Evolutionary conservation across 2,113 vertebrate species (phyloP), one percentile per base, ranked within the genome.

Genomic region (Hystrix brachyura): DNA sequence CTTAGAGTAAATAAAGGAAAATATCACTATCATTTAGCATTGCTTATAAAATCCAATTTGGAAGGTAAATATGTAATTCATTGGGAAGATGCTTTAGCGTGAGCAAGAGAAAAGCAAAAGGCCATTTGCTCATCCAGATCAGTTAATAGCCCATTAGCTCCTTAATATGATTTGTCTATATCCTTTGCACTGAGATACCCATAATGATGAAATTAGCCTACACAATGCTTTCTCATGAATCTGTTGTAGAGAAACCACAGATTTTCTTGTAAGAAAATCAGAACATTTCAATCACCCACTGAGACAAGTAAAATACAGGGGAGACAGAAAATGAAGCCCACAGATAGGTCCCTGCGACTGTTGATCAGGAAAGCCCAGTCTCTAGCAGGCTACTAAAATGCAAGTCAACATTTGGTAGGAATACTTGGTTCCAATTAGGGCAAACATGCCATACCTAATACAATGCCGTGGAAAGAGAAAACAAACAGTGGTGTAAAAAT

Each of bases 1-100:
- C 83, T 93, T 92, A 64, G 18, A 51, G 64, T 81, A 95, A 87
- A 94, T 51, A 79, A 93, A 90, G 34, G 29, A 57, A 89, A 96
- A 64, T 67, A 64, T 27, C 25, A 87, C 71, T 81, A 15, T 86
- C 18, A 7, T 65, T 90, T 79, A 94, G 9, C 27, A 43, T 55
- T 53, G 29, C 57, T 95, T 90, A 0, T 84, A 80, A 91, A 97
- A 90, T 87, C 62, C 71, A 90, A 51, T 76, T 94, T 96, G 62
- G 69, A 94, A 96, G 96, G 51, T 71, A 80, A 90, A 85, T 67
- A 78, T 71, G 18, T 83, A 87, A 87, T 92, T 95, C 27, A 87
- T 32, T 71, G 60, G 53, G 57, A 87, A 96, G 62, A 80, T 53
- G 10, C 8, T 38, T 97, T 65, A 60, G 18, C 57, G 32, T 34